These are phyloP conservation scores for Spodoptera exigua DNA, from an alignment of 2,888 invertebrate species.

Conservation along the genomic window DNA sequence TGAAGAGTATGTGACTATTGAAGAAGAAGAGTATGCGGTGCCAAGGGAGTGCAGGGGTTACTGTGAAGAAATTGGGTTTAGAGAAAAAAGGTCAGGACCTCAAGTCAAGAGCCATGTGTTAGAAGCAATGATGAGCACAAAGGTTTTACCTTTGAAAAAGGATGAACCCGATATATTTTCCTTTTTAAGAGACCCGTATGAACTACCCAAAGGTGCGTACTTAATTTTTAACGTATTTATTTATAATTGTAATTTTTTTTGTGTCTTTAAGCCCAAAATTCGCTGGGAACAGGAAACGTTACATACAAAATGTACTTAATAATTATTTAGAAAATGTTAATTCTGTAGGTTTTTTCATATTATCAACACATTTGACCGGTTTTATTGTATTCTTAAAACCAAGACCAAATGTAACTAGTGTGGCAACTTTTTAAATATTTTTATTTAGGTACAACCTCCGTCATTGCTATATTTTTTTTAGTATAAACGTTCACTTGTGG, in stretches of 20 bases:
- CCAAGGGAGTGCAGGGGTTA: constrained; percentile 62
- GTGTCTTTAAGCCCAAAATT: too few species aligned
- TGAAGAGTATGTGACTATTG: constrained; percentile 56
- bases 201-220: constrained; percentile 78
- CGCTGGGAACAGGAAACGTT: too few species aligned
- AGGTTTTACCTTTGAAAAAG: constrained; percentile 66
- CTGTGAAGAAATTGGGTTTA: constrained; percentile 61
- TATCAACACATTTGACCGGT: too few species aligned
- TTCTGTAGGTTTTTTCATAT: too few species aligned
- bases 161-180: constrained; percentile 71
- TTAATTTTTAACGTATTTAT: neutral
- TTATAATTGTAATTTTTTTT: neutral
- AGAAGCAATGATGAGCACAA: constrained; percentile 75
- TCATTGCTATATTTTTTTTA: neutral
- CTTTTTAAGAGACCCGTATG: constrained; percentile 75
- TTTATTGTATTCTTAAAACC: neutral
- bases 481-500: too few species aligned
- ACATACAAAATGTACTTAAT: too few species aligned
- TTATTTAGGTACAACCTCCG: neutral
- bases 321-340: too few species aligned
- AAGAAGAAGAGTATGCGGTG: constrained; percentile 65
- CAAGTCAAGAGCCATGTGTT: constrained; percentile 70
- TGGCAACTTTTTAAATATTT: neutral
- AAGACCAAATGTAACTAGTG: neutral
- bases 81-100: constrained; percentile 59